Base-by-base conservation (phyloP, 2,888 invertebrate species). In the Melanotus villosus region DNA sequence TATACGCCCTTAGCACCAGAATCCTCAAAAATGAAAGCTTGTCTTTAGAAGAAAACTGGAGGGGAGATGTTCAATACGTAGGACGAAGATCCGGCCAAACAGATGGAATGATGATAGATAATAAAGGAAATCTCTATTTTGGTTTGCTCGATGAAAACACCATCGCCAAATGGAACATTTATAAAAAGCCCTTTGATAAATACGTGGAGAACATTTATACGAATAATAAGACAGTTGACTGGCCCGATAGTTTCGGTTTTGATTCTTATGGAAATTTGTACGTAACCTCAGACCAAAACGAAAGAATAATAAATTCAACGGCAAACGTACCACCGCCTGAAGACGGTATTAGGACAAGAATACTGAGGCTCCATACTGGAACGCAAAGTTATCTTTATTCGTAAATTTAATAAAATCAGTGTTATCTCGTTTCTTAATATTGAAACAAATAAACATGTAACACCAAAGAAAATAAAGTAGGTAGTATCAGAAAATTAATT, bases 181-280 rank as follows among this genome's bases (percentile, higher is more conserved):
- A 87, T 26, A 78, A 84, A 60, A 84, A 86, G 63, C 84, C 87
- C 56, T 88, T 90, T 77, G 84, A 82, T 69, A 85, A 85, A 47
- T 84, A 84, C 65, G 89, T 79, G 4, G 47, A 73, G 57, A 70
- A 80, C 12, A 59, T 81, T 7, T 10, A 12, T 21, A n/a, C 12
- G 72, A 90, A 92, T 80, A 86, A 88, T 56, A 86, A 87, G 65
- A 88, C 87, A 75, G 88, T 92, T 77, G 90, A 91, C 79, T 92
- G 92, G 92, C 88, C 90, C 0, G 91, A 91, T 78, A 88, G 90
- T 12, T 91, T 92, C 81, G 88, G 88, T 0, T 90, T 91, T 78
- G 91, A 92, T 79, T 87, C 88, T 71, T 82, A 86, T 52, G 91
- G 91, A 30, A 88, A 88, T 78, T 82, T 92, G 10, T 92, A 89